Base-by-base conservation (phyloP, 2,797 vertebrate genomes). In the Cossypha heuglini region DNA sequence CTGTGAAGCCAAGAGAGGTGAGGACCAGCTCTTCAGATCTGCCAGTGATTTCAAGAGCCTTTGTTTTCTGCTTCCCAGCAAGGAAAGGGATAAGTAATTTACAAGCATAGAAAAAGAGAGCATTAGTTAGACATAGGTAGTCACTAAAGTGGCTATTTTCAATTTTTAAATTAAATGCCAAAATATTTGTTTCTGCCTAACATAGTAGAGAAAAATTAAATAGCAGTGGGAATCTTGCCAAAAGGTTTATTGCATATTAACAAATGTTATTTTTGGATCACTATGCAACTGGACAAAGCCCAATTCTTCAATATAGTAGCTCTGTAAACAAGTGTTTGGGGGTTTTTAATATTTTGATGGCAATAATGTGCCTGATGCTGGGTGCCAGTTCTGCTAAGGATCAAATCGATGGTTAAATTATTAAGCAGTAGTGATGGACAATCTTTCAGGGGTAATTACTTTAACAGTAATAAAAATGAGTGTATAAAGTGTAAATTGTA, bases 391-490 rank as follows among this genome's bases (percentile, higher is more conserved):
- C 57, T 89, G 42, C 38, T 93, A 51, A 71, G 79, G 71, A 78
- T 66, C 55, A 84, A 55, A 28, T 24, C 2, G 6, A 91, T 85
- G 74, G 40, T 78, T 86, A 85, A 92, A 93, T 85, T 76, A 87
- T 85, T 93, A 85, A 91, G 52, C 48, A 67, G 25, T 18, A 87
- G 28, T 55, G 67, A 87, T 77, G 46, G 78, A 87, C 63, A 75
- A 45, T 79, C 45, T 73, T 88, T 87, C 75, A 90, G 46, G 38
- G 33, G 38, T 92, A 92, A 93, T 92, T 92, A 79, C 45, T 88
- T 93, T 63, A 92, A 38, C 55, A 79, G 54, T 71, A 86, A 93
- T 90, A 94, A 92, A 94, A 72, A 79, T 18, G 42, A 82, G n/a
- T 46, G 33, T 75, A 69, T 55, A 31, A 86, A 86, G 17, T 64